A percentile compares a stretch with the other conserved stretches of the same genome.
These are phyloP conservation scores for Ara ararauna DNA, from an alignment of 2,797 vertebrate genomes.

Conservation along the genomic window DNA sequence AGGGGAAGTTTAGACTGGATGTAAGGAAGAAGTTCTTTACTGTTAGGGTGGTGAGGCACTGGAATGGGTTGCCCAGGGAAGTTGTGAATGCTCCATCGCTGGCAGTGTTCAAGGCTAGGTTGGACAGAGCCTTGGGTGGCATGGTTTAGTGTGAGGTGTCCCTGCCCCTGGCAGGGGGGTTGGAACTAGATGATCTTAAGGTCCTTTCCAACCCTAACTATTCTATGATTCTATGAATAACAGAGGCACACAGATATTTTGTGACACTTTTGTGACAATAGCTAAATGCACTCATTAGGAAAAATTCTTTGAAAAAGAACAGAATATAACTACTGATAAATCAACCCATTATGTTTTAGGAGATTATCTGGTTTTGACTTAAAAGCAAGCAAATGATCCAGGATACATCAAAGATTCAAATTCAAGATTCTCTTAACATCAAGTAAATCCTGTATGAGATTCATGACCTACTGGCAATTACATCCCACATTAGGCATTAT, in stretches of 20 bases:
- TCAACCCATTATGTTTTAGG: neutral
- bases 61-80: too few relatives aligned
- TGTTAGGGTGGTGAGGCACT: too few relatives aligned
- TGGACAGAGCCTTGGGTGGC: too few relatives aligned
- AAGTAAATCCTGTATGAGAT: neutral
- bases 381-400: conserved; percentile 38
- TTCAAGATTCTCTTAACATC: conserved; percentile 1
- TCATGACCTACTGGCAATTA: conserved; percentile 47
- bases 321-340: conserved; percentile 13
- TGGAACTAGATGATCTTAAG: too few relatives aligned
- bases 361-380: conserved; percentile 35
- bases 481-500: conserved; percentile 12
- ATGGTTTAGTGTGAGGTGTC: too few relatives aligned
- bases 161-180: too few relatives aligned
- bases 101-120: too few relatives aligned
- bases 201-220: too few relatives aligned
- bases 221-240: neutral
- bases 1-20: too few relatives aligned
- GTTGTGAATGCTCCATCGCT: too few relatives aligned
- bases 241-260: neutral
- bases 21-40: too few relatives aligned
- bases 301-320: neutral
- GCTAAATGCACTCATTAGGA: neutral
- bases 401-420: conserved; percentile 9
- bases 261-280: neutral